Percentiles rank a stretch among this genome's conserved stretches.
These are phyloP conservation scores for Ptilodon capucinus DNA, from an alignment of 2,888 invertebrate genomes.

Conservation along the genomic window DNA sequence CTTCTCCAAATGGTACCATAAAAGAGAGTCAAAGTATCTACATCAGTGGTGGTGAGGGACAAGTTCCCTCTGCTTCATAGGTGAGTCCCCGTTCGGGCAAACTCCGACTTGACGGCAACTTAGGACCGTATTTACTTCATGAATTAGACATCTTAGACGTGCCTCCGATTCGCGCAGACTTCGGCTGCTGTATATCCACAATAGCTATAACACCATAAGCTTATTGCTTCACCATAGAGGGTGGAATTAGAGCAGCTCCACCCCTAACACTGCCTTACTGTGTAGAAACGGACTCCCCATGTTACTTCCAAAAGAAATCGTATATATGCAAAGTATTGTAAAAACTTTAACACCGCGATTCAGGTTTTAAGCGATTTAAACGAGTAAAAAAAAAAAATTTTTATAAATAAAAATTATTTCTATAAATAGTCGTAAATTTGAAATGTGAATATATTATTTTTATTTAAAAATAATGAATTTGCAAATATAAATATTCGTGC, in stretches of 20 bases:
- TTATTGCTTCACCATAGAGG: conserved; percentile 22
- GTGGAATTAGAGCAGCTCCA: conserved; percentile 21
- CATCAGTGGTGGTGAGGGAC: conserved; percentile 36
- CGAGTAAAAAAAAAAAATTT: not conserved
- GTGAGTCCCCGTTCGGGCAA: conserved; percentile 18
- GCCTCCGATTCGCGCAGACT: conserved; percentile 10
- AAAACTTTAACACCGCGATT: conserved; percentile 28
- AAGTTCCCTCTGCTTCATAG: conserved; percentile 20
- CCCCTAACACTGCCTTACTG: conserved; percentile 26
- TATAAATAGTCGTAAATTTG: not conserved
- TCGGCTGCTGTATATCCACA: conserved; percentile 21
- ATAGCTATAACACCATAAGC: conserved; percentile 17
- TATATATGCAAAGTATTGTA: not conserved
- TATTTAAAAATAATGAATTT: not conserved
- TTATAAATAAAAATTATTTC: not conserved
- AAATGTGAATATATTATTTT: conserved; percentile 1
- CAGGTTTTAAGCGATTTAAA: conserved; percentile 3
- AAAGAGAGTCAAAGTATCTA: conserved; percentile 37
- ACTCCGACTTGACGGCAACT: not conserved
- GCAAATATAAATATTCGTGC: conserved; percentile 4
- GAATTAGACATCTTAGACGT: not conserved
- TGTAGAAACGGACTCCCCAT: conserved; percentile 40
- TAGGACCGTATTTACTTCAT: not conserved
- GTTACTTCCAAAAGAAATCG: fast-evolving
- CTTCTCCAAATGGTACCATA: no score